These are phyloP conservation scores for Anguilla anguilla DNA, from an alignment of 2,797 vertebrate species.

Conservation along the genomic window DNA sequence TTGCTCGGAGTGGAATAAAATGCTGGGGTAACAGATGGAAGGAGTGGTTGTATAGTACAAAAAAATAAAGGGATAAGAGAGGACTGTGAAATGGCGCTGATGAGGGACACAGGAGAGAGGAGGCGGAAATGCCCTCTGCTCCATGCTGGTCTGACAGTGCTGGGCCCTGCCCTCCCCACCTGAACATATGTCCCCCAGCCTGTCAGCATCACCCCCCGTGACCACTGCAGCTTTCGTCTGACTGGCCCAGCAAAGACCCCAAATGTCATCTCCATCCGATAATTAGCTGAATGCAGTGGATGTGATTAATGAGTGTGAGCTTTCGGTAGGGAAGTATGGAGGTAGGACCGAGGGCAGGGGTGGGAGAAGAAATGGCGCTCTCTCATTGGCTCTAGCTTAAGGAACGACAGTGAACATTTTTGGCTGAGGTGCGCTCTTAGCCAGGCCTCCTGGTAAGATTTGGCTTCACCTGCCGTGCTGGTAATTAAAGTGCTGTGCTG, in stretches of 20 bases:
- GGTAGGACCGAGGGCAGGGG: neutral
- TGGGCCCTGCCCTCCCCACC: neutral
- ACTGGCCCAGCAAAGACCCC: neutral
- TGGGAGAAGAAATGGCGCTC: neutral
- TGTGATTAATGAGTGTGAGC: neutral
- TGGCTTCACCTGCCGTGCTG: neutral
- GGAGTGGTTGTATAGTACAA: neutral
- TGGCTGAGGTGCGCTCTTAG: neutral
- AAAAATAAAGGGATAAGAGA: neutral
- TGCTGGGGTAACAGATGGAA: neutral
- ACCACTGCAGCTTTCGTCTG: neutral
- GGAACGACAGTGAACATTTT: neutral
- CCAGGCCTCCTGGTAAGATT: neutral
- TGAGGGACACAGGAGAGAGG: neutral
- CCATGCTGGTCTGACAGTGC: neutral
- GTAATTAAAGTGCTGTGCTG: conserved; percentile 13
- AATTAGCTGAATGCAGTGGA: neutral
- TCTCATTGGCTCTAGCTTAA: neutral
- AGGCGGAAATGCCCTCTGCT: neutral
- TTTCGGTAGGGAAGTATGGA: neutral
- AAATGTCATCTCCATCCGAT: neutral
- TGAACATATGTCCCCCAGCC: neutral
- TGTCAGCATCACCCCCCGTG: neutral
- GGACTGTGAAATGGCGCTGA: neutral
- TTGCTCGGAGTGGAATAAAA: neutral